Conservation (phyloP, 2,113 vertebrate species). For the Pongo abelii region DNA sequence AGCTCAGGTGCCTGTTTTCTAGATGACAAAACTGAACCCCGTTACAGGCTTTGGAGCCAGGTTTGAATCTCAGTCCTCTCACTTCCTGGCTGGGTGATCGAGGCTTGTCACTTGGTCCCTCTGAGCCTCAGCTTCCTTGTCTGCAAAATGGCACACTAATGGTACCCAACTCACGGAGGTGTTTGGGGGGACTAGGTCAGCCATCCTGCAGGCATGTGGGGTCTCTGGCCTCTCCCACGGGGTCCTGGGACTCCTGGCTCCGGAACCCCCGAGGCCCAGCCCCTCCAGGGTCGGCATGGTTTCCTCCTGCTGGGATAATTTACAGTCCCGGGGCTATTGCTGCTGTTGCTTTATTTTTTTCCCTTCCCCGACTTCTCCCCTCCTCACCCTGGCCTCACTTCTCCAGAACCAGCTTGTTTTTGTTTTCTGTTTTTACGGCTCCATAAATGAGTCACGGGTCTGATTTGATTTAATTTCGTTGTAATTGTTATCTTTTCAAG, state of each 20-base stretch:
- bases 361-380: not conserved
- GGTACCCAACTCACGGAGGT: not conserved
- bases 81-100: not conserved
- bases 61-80: not conserved
- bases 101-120: not conserved
- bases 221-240: accelerated
- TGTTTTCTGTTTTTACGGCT: constrained; percentile 87
- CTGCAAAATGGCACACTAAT: not conserved
- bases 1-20: not conserved
- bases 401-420: constrained; percentile 79
- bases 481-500: constrained; percentile 87
- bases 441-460: constrained; percentile 86
- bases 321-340: not conserved
- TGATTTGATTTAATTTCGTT: constrained; percentile 86
- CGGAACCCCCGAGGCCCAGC: not conserved
- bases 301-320: not conserved
- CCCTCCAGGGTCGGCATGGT: not conserved
- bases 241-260: not conserved
- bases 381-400: constrained; percentile 24
- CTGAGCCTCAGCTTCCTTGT: not conserved
- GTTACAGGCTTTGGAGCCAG: not conserved
- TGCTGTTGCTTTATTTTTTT: not conserved
- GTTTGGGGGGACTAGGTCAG: not conserved
- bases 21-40: not conserved
- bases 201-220: not conserved